A percentile compares a stretch with the other conserved stretches of the same genome.
These are phyloP conservation scores for Hoplias malabaricus DNA, from an alignment of 2,113 vertebrate genomes.

Conservation along the genomic window DNA sequence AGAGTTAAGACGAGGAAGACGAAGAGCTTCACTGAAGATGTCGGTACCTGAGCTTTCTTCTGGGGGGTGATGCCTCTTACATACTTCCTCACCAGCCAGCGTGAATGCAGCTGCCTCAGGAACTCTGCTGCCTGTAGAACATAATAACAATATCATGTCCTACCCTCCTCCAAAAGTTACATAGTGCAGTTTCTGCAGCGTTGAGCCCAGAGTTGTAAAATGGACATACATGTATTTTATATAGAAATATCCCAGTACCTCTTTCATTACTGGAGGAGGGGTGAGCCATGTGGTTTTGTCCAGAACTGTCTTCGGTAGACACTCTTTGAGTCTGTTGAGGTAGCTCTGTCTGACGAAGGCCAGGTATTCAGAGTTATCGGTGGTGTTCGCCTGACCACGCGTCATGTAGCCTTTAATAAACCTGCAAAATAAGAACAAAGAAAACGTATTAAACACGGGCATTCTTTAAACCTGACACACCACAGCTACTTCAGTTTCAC, in stretches of 20 bases:
- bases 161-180: neutral
- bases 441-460: neutral
- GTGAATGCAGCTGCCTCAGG: slow-evolving; percentile 77
- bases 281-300: slow-evolving; percentile 84
- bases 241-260: slow-evolving; percentile 67
- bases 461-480: neutral
- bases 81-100: slow-evolving; percentile 86
- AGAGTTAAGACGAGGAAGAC: neutral
- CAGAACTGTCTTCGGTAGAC: slow-evolving; percentile 83
- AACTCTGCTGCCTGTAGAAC: slow-evolving; percentile 81
- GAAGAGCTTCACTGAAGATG: neutral
- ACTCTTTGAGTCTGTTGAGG: slow-evolving; percentile 79
- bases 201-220: too few relatives aligned
- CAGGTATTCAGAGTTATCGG: slow-evolving; percentile 81
- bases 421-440: slow-evolving; percentile 62
- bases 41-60: slow-evolving; percentile 80
- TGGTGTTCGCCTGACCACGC: slow-evolving; percentile 76
- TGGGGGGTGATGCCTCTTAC: slow-evolving; percentile 77
- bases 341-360: slow-evolving; percentile 81
- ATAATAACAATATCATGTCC: neutral
- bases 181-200: neutral
- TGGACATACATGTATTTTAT: too few relatives aligned
- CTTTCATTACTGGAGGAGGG: slow-evolving; percentile 79
- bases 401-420: slow-evolving; percentile 91
- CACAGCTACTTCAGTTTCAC: neutral